These are phyloP conservation scores for Larimichthys crocea DNA, from an alignment of 2,113 vertebrate species.

Conservation along the genomic window DNA sequence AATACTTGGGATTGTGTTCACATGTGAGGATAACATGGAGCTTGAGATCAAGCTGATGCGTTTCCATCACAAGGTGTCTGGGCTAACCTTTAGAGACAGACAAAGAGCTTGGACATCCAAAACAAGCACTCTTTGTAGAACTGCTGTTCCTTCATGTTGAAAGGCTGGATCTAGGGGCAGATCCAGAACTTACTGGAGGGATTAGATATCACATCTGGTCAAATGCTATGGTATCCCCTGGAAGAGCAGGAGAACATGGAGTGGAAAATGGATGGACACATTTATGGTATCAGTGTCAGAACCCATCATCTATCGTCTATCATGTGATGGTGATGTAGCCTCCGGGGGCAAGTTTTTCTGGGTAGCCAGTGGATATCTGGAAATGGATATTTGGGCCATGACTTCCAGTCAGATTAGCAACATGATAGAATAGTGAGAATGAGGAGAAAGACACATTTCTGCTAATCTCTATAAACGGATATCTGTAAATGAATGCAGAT, in stretches of 20 bases:
- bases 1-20: background rate
- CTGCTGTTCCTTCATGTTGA: too few species aligned
- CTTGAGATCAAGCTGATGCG: background rate
- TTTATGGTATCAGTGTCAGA: too few species aligned
- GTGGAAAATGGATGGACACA: background rate
- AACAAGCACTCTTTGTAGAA: background rate
- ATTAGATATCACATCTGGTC: slow-evolving; percentile 2
- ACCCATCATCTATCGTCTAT: too few species aligned
- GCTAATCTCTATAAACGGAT: too few species aligned
- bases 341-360: too few species aligned
- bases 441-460: too few species aligned
- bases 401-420: too few species aligned
- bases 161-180: background rate
- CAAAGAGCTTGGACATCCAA: background rate
- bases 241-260: slow-evolving; percentile 3
- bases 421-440: too few species aligned
- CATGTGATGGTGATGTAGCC: too few species aligned
- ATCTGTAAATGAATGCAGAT: too few species aligned
- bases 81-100: background rate
- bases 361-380: too few species aligned
- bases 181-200: background rate
- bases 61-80: background rate
- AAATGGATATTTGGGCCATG: too few species aligned
- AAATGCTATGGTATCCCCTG: background rate
- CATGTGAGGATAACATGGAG: background rate